A percentile compares a stretch with the other conserved stretches of the same genome.
These are phyloP conservation scores for Sebastes paucispinis DNA, from an alignment of 2,797 vertebrate genomes.

Conservation along the genomic window DNA sequence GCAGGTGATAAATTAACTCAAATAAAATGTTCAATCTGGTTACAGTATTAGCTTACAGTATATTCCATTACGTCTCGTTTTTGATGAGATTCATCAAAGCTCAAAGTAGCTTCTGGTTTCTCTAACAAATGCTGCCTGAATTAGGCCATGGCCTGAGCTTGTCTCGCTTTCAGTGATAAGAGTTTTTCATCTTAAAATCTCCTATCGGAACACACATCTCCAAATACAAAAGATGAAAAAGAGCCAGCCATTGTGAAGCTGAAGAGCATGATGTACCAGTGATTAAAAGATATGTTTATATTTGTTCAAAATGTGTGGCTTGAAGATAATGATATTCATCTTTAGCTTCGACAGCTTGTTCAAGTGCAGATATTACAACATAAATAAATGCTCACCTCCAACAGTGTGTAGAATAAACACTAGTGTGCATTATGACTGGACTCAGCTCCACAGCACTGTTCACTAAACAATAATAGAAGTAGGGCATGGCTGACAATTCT, in stretches of 20 bases:
- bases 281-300: background rate
- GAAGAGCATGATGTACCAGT: background rate
- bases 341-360: background rate
- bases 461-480: slow-evolving; percentile 53
- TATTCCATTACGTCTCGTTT: slow-evolving; percentile 27
- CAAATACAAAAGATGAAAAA: background rate
- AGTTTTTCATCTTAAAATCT: background rate
- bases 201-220: background rate
- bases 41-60: slow-evolving; percentile 13
- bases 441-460: slow-evolving; percentile 18
- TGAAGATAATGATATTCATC: background rate
- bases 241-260: background rate
- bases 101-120: background rate
- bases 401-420: background rate
- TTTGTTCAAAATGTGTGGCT: background rate
- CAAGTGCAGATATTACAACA: background rate
- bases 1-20: slow-evolving; percentile 20
- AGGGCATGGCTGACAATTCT: slow-evolving; percentile 45
- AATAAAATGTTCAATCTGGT: slow-evolving; percentile 39
- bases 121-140: background rate
- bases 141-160: background rate
- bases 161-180: background rate
- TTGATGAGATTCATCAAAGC: slow-evolving; percentile 18
- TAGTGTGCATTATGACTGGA: background rate
- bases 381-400: background rate